phyloP scores from a whole-genome alignment of 1,140 invertebrate genomes.

The Artemia franciscana region DNA sequence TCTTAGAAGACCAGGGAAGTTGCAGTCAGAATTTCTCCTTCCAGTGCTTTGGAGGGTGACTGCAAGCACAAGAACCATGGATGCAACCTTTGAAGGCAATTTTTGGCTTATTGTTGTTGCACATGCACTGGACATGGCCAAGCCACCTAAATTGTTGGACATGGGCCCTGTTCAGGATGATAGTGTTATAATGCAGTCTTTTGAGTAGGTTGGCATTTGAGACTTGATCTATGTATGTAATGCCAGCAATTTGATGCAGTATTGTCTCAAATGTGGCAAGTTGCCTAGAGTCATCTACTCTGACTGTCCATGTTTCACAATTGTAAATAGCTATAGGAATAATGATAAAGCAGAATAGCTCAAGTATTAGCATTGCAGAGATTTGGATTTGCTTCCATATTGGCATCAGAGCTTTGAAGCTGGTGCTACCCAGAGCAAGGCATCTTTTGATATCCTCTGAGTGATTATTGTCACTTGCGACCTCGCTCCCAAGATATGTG shows the following conservation, averaged over 20 bases:
- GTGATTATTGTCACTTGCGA: background rate
- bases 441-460: too few relatives aligned
- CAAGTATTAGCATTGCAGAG: background rate
- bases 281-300: background rate
- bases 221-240: background rate
- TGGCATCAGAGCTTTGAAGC: background rate
- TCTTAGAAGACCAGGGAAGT: background rate
- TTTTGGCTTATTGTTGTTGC: background rate
- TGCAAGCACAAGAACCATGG: background rate
- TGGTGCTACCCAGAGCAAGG: too few relatives aligned
- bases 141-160: background rate
- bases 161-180: background rate
- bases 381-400: background rate
- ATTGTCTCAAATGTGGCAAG: background rate
- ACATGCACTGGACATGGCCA: background rate
- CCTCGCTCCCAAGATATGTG: background rate
- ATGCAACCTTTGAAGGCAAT: background rate
- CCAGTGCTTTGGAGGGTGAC: background rate
- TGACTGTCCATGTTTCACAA: background rate
- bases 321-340: background rate
- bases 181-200: background rate
- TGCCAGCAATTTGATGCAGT: background rate
- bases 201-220: background rate
- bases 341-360: background rate
- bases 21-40: background rate